Base-by-base conservation (phyloP, 2,888 invertebrate genomes). In the Nymphalis c-album region DNA sequence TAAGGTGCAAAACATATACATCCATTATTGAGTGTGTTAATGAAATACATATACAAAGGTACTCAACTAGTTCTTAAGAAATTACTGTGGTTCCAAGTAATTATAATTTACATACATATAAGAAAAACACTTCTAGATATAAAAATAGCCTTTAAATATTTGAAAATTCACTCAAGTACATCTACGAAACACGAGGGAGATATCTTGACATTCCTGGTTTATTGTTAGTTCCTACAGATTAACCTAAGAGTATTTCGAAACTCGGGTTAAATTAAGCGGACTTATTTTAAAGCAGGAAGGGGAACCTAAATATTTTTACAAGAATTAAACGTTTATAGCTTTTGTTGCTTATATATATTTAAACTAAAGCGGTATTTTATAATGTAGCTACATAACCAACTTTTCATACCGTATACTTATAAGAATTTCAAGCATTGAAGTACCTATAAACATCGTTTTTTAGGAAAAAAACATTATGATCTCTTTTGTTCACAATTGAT, bases 241-340 rank as follows among this genome's bases (percentile, higher is more conserved):
- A 55, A 74, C 67, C 66, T 72, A 85, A 84, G 78, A 77, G 86
- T 87, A 87, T 86, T 88, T 87, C 83, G 82, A 84, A 84, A 78
- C 82, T 76, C 77, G 78, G 79, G 85, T 86, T 87, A 86, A 87
- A 84, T 86, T 85, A 85, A 85, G 83, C 84, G 78, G 76, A 80
- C 82, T 82, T 87, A 87, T 88, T 90, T 90, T 87, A 80, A 86
- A 85, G 76, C 83, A 84, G 87, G 87, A 88, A 87, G 85, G 85
- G 84, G 84, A 84, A 81, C 83, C 82, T 75, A 81, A 83, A 84
- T 85, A 86, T 84, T 86, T 84, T 81, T 82, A 82, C 82, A 78
- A 78, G 77, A 76, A 78, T 80, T 69, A 76, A 77, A 77, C 76
- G 75, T 74, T 76, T 70, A 74, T 40, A 40, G 40, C 13, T 40